Conservation (phyloP, 2,797 vertebrate species). For the Parotocinclus haroldoi region DNA sequence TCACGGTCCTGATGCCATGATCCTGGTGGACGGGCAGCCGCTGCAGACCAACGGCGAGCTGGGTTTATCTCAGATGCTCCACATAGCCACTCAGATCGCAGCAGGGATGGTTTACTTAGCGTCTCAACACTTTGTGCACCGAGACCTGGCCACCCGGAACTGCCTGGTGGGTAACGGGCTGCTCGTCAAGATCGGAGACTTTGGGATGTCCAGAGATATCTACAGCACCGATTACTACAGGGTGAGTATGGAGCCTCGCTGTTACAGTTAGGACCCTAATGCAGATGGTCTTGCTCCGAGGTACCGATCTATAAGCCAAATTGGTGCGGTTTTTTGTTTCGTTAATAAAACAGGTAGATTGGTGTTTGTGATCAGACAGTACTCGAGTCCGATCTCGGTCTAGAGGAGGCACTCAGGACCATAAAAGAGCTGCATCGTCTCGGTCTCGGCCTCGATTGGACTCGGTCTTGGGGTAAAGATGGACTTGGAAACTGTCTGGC, state of each 20-base stretch:
- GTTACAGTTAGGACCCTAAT: too few species aligned
- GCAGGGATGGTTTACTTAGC: constrained; percentile 96
- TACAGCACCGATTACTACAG: constrained; percentile 99
- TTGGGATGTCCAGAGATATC: constrained; percentile 98
- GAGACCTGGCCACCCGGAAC: constrained; percentile 96
- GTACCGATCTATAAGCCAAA: too few species aligned
- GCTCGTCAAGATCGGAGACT: constrained; percentile 97
- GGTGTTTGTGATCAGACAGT: too few species aligned
- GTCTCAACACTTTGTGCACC: constrained; percentile 97
- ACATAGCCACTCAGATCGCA: constrained; percentile 94
- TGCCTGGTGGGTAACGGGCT: constrained; percentile 94
- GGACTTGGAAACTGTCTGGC: too few species aligned
- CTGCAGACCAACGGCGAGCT: constrained; percentile 91
- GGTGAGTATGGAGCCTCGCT: constrained; percentile 70
- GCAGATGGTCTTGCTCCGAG: too few species aligned
- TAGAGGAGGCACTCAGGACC: too few species aligned
- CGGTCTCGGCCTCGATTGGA: too few species aligned
- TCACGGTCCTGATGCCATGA: constrained; percentile 92
- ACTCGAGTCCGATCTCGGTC: too few species aligned
- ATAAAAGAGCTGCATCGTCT: too few species aligned
- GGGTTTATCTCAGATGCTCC: constrained; percentile 93
- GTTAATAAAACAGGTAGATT: too few species aligned
- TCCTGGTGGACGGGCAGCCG: constrained; percentile 93
- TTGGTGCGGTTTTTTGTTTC: too few species aligned
- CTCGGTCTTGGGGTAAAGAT: too few species aligned